Evolutionary conservation across 1,140 invertebrate species (phyloP).

Genomic region (Maconellicoccus hirsutus): DNA sequence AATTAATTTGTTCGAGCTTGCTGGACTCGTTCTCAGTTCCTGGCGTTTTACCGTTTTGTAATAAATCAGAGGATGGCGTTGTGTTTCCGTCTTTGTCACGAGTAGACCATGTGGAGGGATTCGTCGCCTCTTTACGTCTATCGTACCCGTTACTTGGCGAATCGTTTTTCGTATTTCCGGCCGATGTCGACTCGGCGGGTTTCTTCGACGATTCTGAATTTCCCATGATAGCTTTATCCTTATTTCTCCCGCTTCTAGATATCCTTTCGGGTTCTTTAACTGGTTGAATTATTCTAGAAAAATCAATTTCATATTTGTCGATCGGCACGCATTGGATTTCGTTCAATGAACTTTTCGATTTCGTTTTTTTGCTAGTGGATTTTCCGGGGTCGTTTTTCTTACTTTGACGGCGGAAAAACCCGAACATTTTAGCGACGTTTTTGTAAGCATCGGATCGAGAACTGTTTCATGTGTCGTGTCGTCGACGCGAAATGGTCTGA

Average conservation of each 20-base stretch:
- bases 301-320: conserved; percentile 16
- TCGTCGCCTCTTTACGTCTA: not conserved
- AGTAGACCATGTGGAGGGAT: not conserved
- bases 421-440: not conserved
- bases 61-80: not conserved
- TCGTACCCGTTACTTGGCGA: not conserved
- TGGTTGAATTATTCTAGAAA: not conserved
- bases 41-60: not conserved
- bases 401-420: conserved; percentile 14
- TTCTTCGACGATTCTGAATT: not conserved
- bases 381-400: conserved; percentile 13
- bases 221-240: not conserved
- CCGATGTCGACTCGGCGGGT: not conserved
- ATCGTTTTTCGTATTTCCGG: not conserved
- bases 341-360: not conserved
- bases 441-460: not conserved
- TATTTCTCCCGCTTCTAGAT: not conserved
- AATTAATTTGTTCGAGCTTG: too few species aligned
- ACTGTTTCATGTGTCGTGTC: not conserved
- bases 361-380: not conserved
- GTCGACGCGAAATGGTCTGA: not conserved
- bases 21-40: too few species aligned
- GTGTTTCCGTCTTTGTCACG: not conserved
- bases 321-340: conserved; percentile 4
- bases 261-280: not conserved